These are phyloP conservation scores for Paramormyrops kingsleyae DNA, from an alignment of 2,113 vertebrate species.

Conservation along the genomic window DNA sequence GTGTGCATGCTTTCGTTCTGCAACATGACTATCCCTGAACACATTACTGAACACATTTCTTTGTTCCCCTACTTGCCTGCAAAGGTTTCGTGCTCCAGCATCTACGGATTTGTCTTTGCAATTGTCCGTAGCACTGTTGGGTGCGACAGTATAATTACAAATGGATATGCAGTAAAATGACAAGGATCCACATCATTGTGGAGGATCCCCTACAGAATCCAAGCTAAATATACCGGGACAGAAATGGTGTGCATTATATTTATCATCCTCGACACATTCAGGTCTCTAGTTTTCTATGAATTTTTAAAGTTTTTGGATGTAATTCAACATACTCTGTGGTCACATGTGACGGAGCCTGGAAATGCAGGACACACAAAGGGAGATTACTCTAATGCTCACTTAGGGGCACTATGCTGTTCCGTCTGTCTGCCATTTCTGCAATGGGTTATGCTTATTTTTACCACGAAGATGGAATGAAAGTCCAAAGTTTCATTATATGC, in stretches of 20 bases:
- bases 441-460: conserved; percentile 18
- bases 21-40: not conserved
- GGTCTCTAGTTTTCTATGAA: not conserved
- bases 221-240: conserved; percentile 3
- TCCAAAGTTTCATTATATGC: not conserved
- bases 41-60: not conserved
- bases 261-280: not conserved
- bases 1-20: not conserved
- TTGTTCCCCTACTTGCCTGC: not conserved
- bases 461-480: not conserved
- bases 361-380: conserved; percentile 42
- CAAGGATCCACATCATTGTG: conserved; percentile 17
- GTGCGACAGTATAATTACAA: not conserved
- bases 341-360: not conserved
- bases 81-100: not conserved
- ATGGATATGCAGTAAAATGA: conserved; percentile 20
- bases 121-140: not conserved
- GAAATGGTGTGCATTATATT: not conserved
- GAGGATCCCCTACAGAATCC: not conserved
- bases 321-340: not conserved
- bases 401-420: conserved; percentile 54
- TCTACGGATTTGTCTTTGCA: not conserved
- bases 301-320: not conserved
- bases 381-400: conserved; percentile 65
- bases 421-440: conserved; percentile 62